Conservation (phyloP, 1,140 invertebrate genomes). For the Magallana angulata region DNA sequence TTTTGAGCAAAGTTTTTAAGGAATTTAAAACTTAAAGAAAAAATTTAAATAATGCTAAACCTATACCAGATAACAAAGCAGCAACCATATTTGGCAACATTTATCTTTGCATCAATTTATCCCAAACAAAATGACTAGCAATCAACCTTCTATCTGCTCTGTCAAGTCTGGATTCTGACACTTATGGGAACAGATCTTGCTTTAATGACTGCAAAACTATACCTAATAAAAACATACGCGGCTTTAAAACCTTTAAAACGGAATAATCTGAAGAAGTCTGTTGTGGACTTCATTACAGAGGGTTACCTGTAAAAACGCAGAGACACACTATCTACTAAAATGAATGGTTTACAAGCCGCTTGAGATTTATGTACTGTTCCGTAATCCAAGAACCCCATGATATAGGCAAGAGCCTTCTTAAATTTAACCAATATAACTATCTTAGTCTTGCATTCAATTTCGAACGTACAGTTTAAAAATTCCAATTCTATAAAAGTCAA, state of each 20-base stretch:
- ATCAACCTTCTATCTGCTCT: slow-evolving; percentile 4
- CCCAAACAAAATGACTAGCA: not conserved
- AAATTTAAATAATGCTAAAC: too few relatives aligned
- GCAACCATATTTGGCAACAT: not conserved
- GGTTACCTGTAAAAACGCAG: not conserved
- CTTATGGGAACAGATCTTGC: slow-evolving; percentile 14
- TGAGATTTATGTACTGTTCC: not conserved
- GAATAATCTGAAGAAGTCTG: not conserved
- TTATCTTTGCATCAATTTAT: not conserved
- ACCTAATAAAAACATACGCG: not conserved
- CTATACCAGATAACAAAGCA: not conserved
- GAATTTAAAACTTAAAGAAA: not conserved
- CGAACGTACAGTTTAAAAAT: too few relatives aligned
- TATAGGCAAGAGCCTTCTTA: not conserved
- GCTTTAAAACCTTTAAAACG: not conserved
- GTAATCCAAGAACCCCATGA: not conserved
- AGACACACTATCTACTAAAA: not conserved
- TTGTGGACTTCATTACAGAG: not conserved
- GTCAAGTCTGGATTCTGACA: slow-evolving; percentile 16
- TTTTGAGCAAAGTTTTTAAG: not conserved
- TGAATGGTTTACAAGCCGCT: not conserved
- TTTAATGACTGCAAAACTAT: not conserved
- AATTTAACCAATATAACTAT: too few relatives aligned
- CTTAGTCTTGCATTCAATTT: too few relatives aligned
- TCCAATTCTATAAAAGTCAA: too few relatives aligned